phyloP scores from a whole-genome alignment of 2,888 invertebrate genomes.

The Scrobipalpa atriplicella region DNA sequence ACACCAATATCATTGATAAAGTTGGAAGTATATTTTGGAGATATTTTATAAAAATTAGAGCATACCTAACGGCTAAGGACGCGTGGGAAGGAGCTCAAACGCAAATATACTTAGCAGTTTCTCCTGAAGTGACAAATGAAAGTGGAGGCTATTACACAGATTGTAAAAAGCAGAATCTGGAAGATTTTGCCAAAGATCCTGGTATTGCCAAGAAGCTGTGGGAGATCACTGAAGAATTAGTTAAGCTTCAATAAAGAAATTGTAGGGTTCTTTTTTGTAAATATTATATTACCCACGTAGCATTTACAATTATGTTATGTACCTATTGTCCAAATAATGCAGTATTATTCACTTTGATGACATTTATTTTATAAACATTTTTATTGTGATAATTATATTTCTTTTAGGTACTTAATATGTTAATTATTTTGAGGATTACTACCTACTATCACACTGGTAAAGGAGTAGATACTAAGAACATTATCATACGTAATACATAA shows the following conservation, averaged over 20 bases:
- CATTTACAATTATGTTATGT: too few species aligned
- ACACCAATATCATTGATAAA: constrained; percentile 83
- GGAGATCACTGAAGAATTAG: constrained; percentile 19
- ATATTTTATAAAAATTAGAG: neutral
- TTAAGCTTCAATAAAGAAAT: neutral
- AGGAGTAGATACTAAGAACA: too few species aligned
- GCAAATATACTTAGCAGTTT: constrained; percentile 24
- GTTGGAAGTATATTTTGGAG: neutral
- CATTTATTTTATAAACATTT: too few species aligned
- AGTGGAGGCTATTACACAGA: constrained; percentile 24
- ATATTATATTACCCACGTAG: too few species aligned
- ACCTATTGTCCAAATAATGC: too few species aligned
- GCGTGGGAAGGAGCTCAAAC: constrained; percentile 26
- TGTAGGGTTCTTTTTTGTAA: too few species aligned
- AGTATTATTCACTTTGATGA: too few species aligned
- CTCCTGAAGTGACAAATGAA: constrained; percentile 22
- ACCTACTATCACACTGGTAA: too few species aligned
- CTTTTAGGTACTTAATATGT: too few species aligned
- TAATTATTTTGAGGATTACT: too few species aligned
- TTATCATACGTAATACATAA: too few species aligned
- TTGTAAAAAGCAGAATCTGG: constrained; percentile 12
- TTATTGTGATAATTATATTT: too few species aligned
- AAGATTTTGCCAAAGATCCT: constrained; percentile 1
- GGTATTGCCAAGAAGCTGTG: constrained; percentile 21
- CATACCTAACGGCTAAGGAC: constrained; percentile 9